Evolutionary conservation across 2,888 invertebrate genomes (phyloP).

Genomic region (Strigamia maritima): DNA sequence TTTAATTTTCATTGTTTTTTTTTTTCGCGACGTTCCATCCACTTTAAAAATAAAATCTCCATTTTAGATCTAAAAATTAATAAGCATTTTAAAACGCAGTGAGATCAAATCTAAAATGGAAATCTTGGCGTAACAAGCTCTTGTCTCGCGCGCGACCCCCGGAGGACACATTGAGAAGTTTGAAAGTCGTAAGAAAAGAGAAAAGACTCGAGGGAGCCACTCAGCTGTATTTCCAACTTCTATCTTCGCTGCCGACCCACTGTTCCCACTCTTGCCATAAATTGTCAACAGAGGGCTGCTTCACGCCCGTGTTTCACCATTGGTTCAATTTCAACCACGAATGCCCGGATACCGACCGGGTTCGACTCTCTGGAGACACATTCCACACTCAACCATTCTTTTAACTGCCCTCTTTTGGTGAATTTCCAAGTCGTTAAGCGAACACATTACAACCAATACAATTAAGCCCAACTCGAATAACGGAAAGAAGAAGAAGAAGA

Average conservation of each 20-base stretch:
- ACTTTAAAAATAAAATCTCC: background rate
- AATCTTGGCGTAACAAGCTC: background rate
- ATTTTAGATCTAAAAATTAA: background rate
- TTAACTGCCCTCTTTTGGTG: slow-evolving; percentile 4
- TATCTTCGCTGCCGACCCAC: background rate
- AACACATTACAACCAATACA: background rate
- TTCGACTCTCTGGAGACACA: background rate
- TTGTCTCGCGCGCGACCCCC: background rate
- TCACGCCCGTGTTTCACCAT: slow-evolving; percentile 17
- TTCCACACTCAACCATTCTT: slow-evolving; percentile 11
- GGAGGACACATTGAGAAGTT: slow-evolving; percentile 24
- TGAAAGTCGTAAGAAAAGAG: slow-evolving; percentile 23
- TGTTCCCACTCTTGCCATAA: slow-evolving; percentile 20
- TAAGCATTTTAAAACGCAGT: background rate
- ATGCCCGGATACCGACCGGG: background rate
- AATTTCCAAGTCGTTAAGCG: slow-evolving; percentile 24
- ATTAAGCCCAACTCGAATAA: background rate
- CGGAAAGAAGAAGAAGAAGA: no score
- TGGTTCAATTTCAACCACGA: slow-evolving; percentile 3
- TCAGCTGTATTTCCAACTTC: slow-evolving; percentile 7
- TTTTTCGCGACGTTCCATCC: background rate
- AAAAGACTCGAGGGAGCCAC: slow-evolving; percentile 13
- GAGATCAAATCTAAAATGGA: slow-evolving; percentile 13
- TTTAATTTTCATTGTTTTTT: no score
- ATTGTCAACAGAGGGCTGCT: slow-evolving; percentile 26